These are phyloP conservation scores for Entomyzon cyanotis DNA, from an alignment of 2,113 vertebrate species.

Conservation along the genomic window DNA sequence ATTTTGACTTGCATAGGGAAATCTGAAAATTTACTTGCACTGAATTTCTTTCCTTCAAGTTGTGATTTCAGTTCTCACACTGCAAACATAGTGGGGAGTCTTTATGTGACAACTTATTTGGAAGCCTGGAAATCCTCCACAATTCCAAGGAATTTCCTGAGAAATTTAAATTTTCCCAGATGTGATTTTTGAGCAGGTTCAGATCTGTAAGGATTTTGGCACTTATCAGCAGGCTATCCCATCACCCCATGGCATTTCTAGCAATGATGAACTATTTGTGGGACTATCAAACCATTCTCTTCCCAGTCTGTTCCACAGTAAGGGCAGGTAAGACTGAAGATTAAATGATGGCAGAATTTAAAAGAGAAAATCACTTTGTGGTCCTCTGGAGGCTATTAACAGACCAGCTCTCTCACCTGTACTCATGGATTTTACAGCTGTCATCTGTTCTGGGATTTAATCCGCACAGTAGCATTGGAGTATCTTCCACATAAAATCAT, in stretches of 20 bases:
- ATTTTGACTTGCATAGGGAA: neutral
- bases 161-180: neutral
- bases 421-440: neutral
- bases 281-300: neutral
- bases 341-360: neutral
- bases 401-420: neutral
- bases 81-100: neutral
- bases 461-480: accelerated
- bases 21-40: neutral
- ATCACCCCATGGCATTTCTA: neutral
- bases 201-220: neutral
- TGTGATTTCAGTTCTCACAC: neutral
- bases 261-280: neutral
- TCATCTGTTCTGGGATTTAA: neutral
- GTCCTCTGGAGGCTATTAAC: neutral
- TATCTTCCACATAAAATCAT: neutral
- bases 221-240: neutral
- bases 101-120: neutral
- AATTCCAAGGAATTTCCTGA: neutral
- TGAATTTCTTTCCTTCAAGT: neutral
- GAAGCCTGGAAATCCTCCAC: neutral
- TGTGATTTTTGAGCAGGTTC: neutral
- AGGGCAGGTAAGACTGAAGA: neutral
- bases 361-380: neutral
- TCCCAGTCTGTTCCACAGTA: neutral